Evolutionary conservation across 1,140 invertebrate species (phyloP), one percentile per base, ranked within the genome.

Genomic region (Nixonia krombeini): DNA sequence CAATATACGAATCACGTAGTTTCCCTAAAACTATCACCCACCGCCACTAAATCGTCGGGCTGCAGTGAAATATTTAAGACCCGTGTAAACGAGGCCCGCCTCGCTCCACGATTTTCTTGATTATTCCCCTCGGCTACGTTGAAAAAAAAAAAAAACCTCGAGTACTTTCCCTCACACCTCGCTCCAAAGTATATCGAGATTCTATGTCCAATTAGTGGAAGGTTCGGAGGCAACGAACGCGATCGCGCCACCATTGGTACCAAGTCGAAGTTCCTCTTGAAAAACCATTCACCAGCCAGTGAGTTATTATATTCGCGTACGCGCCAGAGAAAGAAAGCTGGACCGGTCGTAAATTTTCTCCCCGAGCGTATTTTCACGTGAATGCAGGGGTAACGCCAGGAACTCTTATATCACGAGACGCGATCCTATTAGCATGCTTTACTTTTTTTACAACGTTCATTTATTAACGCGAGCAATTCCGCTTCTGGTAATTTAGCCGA

Each of bases 41-140:
- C n/a, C n/a, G n/a, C n/a, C n/a, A n/a, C n/a, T n/a, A n/a, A n/a
- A n/a, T n/a, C n/a, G n/a, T n/a, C n/a, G n/a, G n/a, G n/a, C n/a
- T n/a, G n/a, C n/a, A n/a, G n/a, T n/a, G n/a, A 37, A 35, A 49
- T 49, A 35, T 49, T 49, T 35, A 49, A 49, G 31, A 16, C 4
- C 15, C 16, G 13, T 29, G 3, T 12, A 46, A 46, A 46, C 31
- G 13, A 26, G 21, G n/a, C 29, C 28, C 9, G 4, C 13, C 44
- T 31, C 44, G 29, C 13, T 1, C 13, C 44, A 26, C 44, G 29
- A 12, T 31, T 46, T 46, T 15, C n/a, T 46, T 17, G 2, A 28
- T 16, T 46, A 31, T 46, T 31, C 28, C 44, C 28, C 28, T 46
- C 12, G 35, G 35, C 35, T 46, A 28, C 15, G 16, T 31, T 46